Conservation (phyloP, 2,888 invertebrate genomes). For the Spisula subtruncata region DNA sequence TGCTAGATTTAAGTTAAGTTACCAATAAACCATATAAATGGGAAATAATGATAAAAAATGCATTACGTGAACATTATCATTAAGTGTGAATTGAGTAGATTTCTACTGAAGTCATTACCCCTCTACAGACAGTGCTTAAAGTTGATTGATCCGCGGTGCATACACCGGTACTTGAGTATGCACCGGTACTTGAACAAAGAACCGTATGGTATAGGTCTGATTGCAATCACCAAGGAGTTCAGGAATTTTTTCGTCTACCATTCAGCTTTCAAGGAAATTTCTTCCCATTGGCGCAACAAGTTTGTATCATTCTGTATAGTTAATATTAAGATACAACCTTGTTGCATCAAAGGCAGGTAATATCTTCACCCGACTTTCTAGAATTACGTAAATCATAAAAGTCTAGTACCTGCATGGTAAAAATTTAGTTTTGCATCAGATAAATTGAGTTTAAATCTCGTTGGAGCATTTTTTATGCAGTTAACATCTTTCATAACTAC, state of each 20-base stretch:
- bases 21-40: too few relatives aligned
- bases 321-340: too few relatives aligned
- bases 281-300: too few relatives aligned
- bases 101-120: neutral
- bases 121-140: neutral
- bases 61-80: neutral
- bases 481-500: neutral
- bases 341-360: too few relatives aligned
- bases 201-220: neutral
- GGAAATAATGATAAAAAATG: neutral
- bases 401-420: neutral
- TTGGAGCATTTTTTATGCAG: neutral
- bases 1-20: too few relatives aligned
- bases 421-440: neutral
- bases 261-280: neutral
- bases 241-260: conserved; percentile 9
- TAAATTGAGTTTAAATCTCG: conserved; percentile 13
- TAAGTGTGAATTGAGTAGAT: neutral
- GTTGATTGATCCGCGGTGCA: neutral
- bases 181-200: conserved; percentile 19
- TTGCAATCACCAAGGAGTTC: neutral
- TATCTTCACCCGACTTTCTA: neutral
- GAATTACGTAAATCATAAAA: neutral
- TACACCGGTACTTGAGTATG: too few relatives aligned
- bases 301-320: too few relatives aligned